Percentiles rank a stretch among this genome's conserved stretches.
Conservation (phyloP, 2,113 vertebrate species). For the Cyanoliseus patagonus region DNA sequence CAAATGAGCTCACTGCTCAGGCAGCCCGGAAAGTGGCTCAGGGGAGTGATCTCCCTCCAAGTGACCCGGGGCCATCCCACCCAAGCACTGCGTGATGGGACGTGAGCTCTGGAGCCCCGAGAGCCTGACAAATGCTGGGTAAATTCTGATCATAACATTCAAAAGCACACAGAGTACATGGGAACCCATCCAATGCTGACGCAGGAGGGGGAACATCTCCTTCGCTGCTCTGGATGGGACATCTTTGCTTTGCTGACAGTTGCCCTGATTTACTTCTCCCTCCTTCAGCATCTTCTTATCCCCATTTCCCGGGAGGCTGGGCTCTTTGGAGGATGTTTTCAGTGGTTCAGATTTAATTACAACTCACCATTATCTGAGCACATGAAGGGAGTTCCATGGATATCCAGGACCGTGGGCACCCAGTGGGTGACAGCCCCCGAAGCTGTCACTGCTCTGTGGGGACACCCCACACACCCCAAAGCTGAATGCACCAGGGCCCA, state of each 20-base stretch:
- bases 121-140: neutral
- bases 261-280: neutral
- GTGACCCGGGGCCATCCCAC: neutral
- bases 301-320: accelerated
- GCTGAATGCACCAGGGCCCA: neutral
- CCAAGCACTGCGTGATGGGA: neutral
- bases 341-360: neutral
- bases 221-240: accelerated
- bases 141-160: neutral
- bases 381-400: neutral
- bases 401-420: accelerated
- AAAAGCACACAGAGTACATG: neutral
- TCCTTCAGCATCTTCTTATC: neutral
- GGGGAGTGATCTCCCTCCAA: neutral
- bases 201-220: neutral
- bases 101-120: neutral
- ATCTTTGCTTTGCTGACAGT: neutral
- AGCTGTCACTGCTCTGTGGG: neutral
- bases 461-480: neutral
- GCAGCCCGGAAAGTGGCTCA: neutral
- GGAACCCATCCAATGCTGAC: neutral
- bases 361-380: neutral
- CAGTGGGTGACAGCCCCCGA: accelerated
- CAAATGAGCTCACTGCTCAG: constrained; percentile 24
- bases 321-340: neutral